Percentiles rank a stretch among this genome's conserved stretches.
These are phyloP conservation scores for Eupeodes corollae DNA, from an alignment of 1,140 invertebrate species.

Conservation along the genomic window DNA sequence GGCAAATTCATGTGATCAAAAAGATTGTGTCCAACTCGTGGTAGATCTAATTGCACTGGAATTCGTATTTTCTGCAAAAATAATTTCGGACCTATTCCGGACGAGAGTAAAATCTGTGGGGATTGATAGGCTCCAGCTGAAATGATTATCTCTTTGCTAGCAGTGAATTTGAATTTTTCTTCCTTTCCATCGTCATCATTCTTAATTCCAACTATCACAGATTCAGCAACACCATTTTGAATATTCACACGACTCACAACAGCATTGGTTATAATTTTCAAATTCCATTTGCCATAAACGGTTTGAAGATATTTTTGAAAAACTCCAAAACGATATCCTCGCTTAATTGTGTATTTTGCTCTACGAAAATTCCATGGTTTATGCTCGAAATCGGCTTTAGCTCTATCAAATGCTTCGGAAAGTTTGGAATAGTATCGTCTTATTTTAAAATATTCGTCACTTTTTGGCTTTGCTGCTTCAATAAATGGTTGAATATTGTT, in stretches of 20 bases:
- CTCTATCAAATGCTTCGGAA: conserved; percentile 38
- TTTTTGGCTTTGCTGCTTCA: conserved; percentile 13
- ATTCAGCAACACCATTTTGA: conserved; percentile 17
- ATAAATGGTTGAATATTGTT: conserved; percentile 17
- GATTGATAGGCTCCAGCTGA: conserved; percentile 56
- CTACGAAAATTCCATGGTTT: conserved; percentile 37
- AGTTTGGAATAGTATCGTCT: conserved; percentile 32
- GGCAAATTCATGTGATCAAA: conserved; percentile 65
- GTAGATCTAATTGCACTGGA: conserved; percentile 40
- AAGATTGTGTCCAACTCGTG: conserved; percentile 50
- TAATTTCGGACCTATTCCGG: conserved; percentile 48
- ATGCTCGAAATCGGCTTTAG: conserved; percentile 37
- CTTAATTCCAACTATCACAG: conserved; percentile 23
- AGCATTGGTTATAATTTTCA: conserved; percentile 57
- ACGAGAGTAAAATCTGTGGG: conserved; percentile 60
- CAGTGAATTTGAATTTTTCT: conserved; percentile 38
- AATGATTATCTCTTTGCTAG: conserved; percentile 57
- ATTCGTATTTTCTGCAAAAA: conserved; percentile 43
- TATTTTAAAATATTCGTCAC: conserved; percentile 16
- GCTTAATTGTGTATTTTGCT: conserved; percentile 46
- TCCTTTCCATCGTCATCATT: conserved; percentile 24
- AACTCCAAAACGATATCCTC: conserved; percentile 57
- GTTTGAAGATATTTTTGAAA: conserved; percentile 55
- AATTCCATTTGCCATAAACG: conserved; percentile 51
- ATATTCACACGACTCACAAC: conserved; percentile 42